These are phyloP conservation scores for Pterocles orientalis DNA, from an alignment of 2,113 vertebrate species.

Conservation along the genomic window DNA sequence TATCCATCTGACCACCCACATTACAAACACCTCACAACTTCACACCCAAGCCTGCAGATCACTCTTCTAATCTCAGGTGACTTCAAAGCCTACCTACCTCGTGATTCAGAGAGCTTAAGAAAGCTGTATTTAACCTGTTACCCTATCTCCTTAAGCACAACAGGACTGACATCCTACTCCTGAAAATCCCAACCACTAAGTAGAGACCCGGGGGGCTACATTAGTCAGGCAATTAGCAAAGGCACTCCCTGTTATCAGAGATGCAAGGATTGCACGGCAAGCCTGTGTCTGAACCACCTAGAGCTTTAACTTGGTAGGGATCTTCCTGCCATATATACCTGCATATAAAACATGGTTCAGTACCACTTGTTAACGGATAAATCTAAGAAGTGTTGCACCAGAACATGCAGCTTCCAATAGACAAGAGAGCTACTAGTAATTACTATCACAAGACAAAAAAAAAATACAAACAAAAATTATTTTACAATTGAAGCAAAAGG, in stretches of 20 bases:
- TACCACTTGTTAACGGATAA: not conserved
- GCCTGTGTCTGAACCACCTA: not conserved
- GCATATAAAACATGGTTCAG: not conserved
- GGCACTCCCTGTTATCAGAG: not conserved
- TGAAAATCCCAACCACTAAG: not conserved
- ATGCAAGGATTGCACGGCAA: not conserved
- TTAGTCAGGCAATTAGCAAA: not conserved
- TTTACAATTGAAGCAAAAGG: not conserved
- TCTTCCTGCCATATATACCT: not conserved
- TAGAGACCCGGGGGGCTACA: not conserved
- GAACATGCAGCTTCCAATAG: not conserved
- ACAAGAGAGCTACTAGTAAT: not conserved
- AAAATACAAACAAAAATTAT: not conserved
- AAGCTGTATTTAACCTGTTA: constrained; percentile 16
- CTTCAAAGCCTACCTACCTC: constrained; percentile 34
- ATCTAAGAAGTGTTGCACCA: not conserved
- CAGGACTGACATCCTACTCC: not conserved
- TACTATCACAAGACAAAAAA: not conserved
- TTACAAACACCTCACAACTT: not conserved
- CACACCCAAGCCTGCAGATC: not conserved
- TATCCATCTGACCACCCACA: not conserved
- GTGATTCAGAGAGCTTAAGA: not conserved
- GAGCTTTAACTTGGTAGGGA: not conserved
- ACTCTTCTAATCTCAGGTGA: not conserved
- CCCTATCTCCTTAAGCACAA: not conserved